phyloP scores from a whole-genome alignment of 2,797 vertebrate genomes.

The Paratrypauchen microcephalus region DNA sequence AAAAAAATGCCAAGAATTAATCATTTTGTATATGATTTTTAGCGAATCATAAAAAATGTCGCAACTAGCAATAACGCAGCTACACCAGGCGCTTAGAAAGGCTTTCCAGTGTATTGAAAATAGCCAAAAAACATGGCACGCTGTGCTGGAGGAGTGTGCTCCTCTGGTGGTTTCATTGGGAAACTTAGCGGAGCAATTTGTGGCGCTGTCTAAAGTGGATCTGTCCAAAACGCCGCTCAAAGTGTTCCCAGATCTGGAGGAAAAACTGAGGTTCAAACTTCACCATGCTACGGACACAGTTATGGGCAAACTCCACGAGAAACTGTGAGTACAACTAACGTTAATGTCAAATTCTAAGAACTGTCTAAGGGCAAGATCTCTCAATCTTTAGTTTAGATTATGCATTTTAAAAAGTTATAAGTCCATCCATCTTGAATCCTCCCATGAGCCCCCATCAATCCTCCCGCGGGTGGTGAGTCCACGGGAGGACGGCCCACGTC shows the following conservation, averaged over 20 bases:
- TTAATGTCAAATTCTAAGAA: neutral
- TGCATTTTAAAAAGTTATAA: too few species aligned
- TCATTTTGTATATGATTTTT: neutral
- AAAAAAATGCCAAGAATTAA: neutral
- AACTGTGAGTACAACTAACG: constrained; percentile 74
- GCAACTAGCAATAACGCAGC: constrained; percentile 38
- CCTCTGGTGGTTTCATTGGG: constrained; percentile 78
- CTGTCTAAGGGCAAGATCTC: neutral
- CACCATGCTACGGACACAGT: constrained; percentile 70
- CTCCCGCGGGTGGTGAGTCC: too few species aligned
- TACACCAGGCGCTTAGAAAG: constrained; percentile 74
- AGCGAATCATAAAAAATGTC: constrained; percentile 64
- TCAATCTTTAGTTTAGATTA: too few species aligned
- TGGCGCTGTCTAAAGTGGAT: constrained; percentile 67
- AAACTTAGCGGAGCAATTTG: constrained; percentile 82
- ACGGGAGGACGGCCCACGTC: too few species aligned
- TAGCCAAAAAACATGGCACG: constrained; percentile 72
- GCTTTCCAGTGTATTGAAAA: constrained; percentile 72
- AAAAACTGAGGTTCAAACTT: constrained; percentile 79
- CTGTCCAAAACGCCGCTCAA: constrained; percentile 74
- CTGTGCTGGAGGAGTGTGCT: constrained; percentile 68
- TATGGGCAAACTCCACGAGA: constrained; percentile 74
- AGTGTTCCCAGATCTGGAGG: constrained; percentile 74
- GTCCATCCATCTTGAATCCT: too few species aligned
- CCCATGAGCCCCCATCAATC: too few species aligned